Base-by-base conservation (phyloP, 2,888 invertebrate genomes). In the Cetonia aurata region DNA sequence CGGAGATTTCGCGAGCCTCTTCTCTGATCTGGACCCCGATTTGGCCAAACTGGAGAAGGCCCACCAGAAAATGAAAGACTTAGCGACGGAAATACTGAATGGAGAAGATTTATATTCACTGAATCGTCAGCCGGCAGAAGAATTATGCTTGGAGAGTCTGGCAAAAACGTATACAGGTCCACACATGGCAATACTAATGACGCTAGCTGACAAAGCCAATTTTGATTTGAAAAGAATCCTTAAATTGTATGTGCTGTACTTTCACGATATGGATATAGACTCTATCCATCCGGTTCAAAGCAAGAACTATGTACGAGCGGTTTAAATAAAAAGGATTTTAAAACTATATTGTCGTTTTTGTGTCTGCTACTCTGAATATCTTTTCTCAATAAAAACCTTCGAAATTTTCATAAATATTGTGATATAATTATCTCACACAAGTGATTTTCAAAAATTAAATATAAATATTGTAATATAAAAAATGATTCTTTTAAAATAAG, bases 61-160 rank as follows among this genome's bases (percentile, higher is more conserved):
- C 8, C 56, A 56, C 6, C 3, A 0, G 3, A 37, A 13, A 6
- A 56, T 56, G 56, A 56, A 56, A 8, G 8, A 3, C 1, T n/a
- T 37, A 3, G 17, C 56, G 6, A 15, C 6, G 25, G 10, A 56
- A 13, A 37, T 33, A 15, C 9, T 56, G 56, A 10, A 37, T 6
- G 56, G 56, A 9, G 37, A 15, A 6, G 56, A 56, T 56, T 13
- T 56, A 10, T 56, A 56, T n/a, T n/a, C 17, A 3, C 8, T 6
- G 41, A 37, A 13, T 37, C 13, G 56, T 41, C 6, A 15, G 13
- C 1, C 13, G 9, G 37, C 13, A n/a, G 6, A 33, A 1, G 13
- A 41, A 6, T n/a, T 37, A 15, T 4, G n/a, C 10, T 8, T 33
- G 13, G 37, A 31, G 13, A 56, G 15, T 4, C n/a, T 56, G 4